Evolutionary conservation across 2,888 invertebrate species (phyloP), one percentile per base, ranked within the genome.

Genomic region (Hermaeophaga mercurialis): DNA sequence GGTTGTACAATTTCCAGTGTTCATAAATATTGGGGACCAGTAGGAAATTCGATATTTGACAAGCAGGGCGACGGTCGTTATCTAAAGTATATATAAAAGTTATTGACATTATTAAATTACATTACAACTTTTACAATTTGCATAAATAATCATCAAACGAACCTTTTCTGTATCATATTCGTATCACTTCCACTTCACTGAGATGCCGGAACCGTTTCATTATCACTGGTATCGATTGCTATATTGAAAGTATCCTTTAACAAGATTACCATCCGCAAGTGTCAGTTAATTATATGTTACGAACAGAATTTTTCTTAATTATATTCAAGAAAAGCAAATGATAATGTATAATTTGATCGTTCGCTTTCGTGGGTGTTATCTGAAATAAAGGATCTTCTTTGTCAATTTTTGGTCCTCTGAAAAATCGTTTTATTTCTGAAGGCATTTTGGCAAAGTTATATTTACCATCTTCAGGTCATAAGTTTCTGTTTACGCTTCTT

Each of bases 131-230:
- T 38, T 36, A 15, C 44, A 49, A 59, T 55, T 59, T 44, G 45
- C 58, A 55, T 59, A 17, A 44, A 33, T 58, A 58, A 58, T 58
- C 49, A 52, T 47, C 12, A 55, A 50, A 43, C 50, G 18, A 58
- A 54, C 47, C 17, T 15, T 36, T 18, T 17, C 15, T 48, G 26
- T 48, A 36, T 36, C 36, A 36, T 33, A 55, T 59, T 36, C 36
- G 17, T 33, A 55, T 59, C 58, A 55, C 54, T 59, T 52, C 50
- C 55, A 55, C 38, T 36, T 39, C 52, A 38, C 14, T 48, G 58
- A 59, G 8, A 44, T 55, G 58, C 47, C 58, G 58, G 58, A 59
- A 55, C 47, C 26, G 17, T 41, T 43, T 50, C 47, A 19, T 43
- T 49, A 49, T 44, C 41, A 22, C 26, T 49, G 38, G 36, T 48